Evolutionary conservation across 2,797 vertebrate species (phyloP).

Genomic region (Pangasius djambal): DNA sequence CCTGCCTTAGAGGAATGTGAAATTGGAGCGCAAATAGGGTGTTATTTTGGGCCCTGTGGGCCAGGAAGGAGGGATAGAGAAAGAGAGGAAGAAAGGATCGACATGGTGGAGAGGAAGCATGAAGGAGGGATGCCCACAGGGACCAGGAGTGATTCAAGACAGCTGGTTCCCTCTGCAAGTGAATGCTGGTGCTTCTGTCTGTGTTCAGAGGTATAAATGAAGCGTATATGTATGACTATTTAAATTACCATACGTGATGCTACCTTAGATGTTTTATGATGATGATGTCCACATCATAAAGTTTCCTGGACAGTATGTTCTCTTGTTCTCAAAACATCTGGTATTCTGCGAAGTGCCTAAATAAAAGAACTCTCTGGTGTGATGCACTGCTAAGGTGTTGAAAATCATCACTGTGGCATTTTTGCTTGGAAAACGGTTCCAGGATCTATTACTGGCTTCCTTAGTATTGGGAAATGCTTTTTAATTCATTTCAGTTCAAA

Average conservation of each 20-base stretch:
- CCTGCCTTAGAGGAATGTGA: slow-evolving; percentile 42
- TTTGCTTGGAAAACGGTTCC: slow-evolving; percentile 77
- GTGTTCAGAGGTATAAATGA: background rate
- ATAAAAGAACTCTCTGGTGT: slow-evolving; percentile 60
- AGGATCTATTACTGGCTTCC: background rate
- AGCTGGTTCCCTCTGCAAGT: slow-evolving; percentile 49
- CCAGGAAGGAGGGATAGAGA: slow-evolving; percentile 34
- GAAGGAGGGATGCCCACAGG: slow-evolving; percentile 44
- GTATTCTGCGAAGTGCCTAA: background rate
- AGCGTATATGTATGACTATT: background rate
- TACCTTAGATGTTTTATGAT: slow-evolving; percentile 12
- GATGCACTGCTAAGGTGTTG: background rate
- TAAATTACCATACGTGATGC: background rate
- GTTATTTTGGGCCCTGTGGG: slow-evolving; percentile 49
- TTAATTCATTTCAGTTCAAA: background rate
- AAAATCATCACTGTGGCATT: slow-evolving; percentile 75
- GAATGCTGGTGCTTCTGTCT: slow-evolving; percentile 14
- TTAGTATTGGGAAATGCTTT: background rate
- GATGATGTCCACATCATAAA: background rate
- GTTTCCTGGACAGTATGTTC: background rate
- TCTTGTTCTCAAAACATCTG: slow-evolving; percentile 14
- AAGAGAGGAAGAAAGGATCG: slow-evolving; percentile 23
- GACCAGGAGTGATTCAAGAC: slow-evolving; percentile 53
- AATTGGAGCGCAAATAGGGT: slow-evolving; percentile 43
- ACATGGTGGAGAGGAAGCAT: slow-evolving; percentile 41